Base-by-base conservation (phyloP, 1,140 invertebrate species). In the Zaprionus gabonicus region DNA sequence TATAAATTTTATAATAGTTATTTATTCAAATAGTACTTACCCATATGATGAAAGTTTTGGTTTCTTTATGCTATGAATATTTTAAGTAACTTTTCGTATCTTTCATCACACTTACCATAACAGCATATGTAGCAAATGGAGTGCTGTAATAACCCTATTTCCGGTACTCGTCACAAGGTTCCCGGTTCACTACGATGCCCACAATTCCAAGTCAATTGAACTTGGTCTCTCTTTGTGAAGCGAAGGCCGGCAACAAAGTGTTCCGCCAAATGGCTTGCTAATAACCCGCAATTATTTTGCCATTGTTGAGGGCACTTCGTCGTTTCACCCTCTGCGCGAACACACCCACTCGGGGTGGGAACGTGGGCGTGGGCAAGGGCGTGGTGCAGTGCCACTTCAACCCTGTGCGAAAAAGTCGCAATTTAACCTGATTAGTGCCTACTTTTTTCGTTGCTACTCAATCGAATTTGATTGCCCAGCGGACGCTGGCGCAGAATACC, bases 261-360 rank as follows among this genome's bases (percentile, higher is more conserved):
- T 74, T 68, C 62, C 60, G 46, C 67, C 73, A 87, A 75, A 88
- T 87, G 81, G 78, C 84, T 81, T 59, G 36, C 71, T 82, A 80
- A 81, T 82, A 87, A 83, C 82, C 82, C 82, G 81, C 78, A 85
- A 85, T 85, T 83, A 85, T 85, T 81, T 76, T 76, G 55, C 71
- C 70, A 87, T 84, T 88, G 83, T 88, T 76, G 41, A 72, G 71
- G 57, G 64, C 51, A 56, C 63, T 71, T 62, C 56, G 70, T 20
- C 10, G 17, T 53, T 72, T 55, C 78, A 72, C 81, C 59, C 71
- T 72, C 62, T n/a, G 9, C 15, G 23, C 23, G n/a, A 68, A 59
- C 55, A 64, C 55, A 62, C 49, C 44, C 70, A 64, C 53, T 66
- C 63, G 67, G 67, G 31, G 72, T 51, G 38, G 51, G 15, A 15